phyloP scores from a whole-genome alignment of 2,797 vertebrate species.

The Phylloscopus collybita region DNA sequence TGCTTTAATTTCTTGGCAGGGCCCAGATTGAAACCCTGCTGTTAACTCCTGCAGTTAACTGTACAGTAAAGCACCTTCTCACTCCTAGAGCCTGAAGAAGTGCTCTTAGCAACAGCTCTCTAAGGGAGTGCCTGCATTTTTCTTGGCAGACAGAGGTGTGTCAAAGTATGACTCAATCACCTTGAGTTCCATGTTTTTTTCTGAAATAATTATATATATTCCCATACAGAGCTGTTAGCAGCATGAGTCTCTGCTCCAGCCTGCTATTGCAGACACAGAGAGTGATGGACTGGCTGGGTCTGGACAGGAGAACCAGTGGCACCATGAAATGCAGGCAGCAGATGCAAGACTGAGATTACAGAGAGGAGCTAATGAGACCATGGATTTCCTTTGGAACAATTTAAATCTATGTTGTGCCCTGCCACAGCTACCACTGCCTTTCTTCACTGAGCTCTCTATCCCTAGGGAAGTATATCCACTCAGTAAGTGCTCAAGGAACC shows the following conservation, averaged over 20 bases:
- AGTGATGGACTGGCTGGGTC: background rate
- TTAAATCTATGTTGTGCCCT: background rate
- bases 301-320: background rate
- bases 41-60: conserved; percentile 48
- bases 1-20: conserved; percentile 35
- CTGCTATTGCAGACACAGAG: background rate
- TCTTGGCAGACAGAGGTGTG: conserved; percentile 68
- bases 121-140: conserved; percentile 49
- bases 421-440: background rate
- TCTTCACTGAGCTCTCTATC: background rate
- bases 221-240: background rate
- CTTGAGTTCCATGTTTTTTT: conserved; percentile 35
- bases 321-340: background rate
- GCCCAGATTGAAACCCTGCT: conserved; percentile 49
- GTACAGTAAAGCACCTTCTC: conserved; percentile 39
- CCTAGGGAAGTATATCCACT: background rate
- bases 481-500: background rate
- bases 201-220: conserved; percentile 40
- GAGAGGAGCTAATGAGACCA: background rate
- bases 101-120: conserved; percentile 47
- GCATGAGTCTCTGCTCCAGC: background rate
- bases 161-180: conserved; percentile 60
- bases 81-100: conserved; percentile 24
- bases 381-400: background rate
- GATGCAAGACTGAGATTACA: background rate